A percentile compares a stretch with the other conserved stretches of the same genome.
Conservation (phyloP, 2,797 vertebrate species). For the Peromyscus eremicus region DNA sequence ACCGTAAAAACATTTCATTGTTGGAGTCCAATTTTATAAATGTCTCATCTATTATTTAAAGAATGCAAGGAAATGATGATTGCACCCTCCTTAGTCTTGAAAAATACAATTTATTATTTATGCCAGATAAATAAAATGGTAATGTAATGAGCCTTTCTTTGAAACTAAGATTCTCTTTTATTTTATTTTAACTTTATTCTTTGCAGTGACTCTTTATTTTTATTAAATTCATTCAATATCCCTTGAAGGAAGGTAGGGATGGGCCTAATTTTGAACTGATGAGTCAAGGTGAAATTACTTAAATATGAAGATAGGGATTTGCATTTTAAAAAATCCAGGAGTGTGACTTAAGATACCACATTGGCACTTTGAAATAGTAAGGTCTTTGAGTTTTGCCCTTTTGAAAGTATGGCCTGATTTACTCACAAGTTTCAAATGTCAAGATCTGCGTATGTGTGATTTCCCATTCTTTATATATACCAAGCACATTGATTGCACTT, state of each 20-base stretch:
- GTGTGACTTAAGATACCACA: not conserved
- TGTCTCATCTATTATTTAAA: slow-evolving; percentile 48
- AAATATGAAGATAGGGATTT: not conserved
- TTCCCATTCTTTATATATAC: not conserved
- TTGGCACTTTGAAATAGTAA: not conserved
- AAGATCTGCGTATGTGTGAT: not conserved
- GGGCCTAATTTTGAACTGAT: not conserved
- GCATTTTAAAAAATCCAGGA: not conserved
- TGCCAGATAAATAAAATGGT: not conserved
- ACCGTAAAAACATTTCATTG: slow-evolving; percentile 8
- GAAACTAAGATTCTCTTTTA: slow-evolving; percentile 1
- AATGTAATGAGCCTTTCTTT: not conserved
- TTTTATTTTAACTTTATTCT: slow-evolving; percentile 41
- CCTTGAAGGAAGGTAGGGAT: not conserved
- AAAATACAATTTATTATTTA: slow-evolving; percentile 47
- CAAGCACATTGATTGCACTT: not conserved
- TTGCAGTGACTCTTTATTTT: not conserved
- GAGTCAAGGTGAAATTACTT: not conserved
- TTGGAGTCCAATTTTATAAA: slow-evolving; percentile 37
- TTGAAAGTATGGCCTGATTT: not conserved
- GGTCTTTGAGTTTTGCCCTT: not conserved
- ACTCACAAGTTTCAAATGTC: slow-evolving; percentile 23
- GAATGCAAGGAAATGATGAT: slow-evolving; percentile 1
- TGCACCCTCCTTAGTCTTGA: not conserved
- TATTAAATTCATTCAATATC: not conserved